These are phyloP conservation scores for Cancer borealis DNA, from an alignment of 2,888 invertebrate species.

Conservation along the genomic window DNA sequence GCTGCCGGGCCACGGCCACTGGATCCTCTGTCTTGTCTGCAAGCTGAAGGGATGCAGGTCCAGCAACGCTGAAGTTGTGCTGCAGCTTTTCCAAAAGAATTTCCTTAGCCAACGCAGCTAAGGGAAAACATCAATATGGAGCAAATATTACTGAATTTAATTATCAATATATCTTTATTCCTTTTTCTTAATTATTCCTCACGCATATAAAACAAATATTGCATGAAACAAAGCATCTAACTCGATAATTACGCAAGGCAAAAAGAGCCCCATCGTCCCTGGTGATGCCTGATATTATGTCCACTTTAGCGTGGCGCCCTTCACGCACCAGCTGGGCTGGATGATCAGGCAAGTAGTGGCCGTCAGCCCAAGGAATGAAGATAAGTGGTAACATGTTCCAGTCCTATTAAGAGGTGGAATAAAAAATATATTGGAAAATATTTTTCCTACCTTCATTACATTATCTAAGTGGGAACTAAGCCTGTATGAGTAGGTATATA, in stretches of 20 bases:
- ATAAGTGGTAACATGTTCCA: constrained; percentile 32
- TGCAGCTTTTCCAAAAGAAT: background rate
- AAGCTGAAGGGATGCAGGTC: background rate
- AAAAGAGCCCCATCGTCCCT: constrained; percentile 44
- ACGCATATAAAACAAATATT: background rate
- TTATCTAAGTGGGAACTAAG: no score
- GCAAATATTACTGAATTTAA: no score
- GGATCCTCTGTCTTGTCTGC: background rate
- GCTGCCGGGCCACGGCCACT: background rate
- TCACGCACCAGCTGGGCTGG: constrained; percentile 45
- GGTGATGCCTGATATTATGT: constrained; percentile 46
- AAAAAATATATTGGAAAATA: background rate
- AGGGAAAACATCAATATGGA: background rate
- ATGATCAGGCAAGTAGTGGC: constrained; percentile 48
- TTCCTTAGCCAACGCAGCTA: background rate
- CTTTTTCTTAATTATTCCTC: no score
- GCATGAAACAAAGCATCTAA: background rate
- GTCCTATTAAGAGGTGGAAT: background rate
- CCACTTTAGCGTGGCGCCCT: background rate
- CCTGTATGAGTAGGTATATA: no score
- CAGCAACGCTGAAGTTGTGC: background rate
- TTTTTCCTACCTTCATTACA: no score
- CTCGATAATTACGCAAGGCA: background rate
- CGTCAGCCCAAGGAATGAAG: constrained; percentile 52
- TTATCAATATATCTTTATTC: no score